Percentiles rank a stretch among this genome's conserved stretches.
Evolutionary conservation across 2,797 vertebrate species (phyloP).

Genomic region (Orientallactaga sibirica): DNA sequence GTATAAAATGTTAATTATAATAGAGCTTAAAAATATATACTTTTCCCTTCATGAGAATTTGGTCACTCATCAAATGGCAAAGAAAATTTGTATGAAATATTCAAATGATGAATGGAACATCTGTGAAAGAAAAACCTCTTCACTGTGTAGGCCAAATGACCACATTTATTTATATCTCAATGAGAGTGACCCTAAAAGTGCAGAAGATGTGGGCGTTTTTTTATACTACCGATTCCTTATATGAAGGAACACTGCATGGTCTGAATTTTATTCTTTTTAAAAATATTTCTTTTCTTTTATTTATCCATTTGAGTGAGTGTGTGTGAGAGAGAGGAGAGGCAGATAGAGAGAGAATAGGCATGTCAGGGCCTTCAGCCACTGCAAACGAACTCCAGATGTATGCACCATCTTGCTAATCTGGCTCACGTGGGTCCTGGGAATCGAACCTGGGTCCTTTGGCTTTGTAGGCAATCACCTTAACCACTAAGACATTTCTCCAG

Average conservation of each 20-base stretch:
- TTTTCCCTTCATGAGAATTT: conserved; percentile 84
- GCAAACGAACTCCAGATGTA: no score
- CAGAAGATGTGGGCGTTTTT: conserved; percentile 87
- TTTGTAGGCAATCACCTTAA: no score
- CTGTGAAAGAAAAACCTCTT: conserved; percentile 88
- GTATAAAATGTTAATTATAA: conserved; percentile 84
- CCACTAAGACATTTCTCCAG: no score
- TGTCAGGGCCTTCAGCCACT: no score
- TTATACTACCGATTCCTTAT: conserved; percentile 86
- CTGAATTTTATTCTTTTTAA: conserved; percentile 87
- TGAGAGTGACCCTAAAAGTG: conserved; percentile 89
- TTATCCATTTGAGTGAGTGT: no score
- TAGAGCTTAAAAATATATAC: conserved; percentile 70
- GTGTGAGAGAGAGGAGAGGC: no score
- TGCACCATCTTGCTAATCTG: no score
- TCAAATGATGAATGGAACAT: conserved; percentile 87
- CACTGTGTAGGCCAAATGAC: conserved; percentile 88
- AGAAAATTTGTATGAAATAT: conserved; percentile 84
- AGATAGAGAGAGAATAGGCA: no score
- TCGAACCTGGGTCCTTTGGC: no score
- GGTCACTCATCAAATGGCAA: conserved; percentile 80
- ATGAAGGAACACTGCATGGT: conserved; percentile 89
- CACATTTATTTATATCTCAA: conserved; percentile 92
- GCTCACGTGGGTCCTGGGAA: no score
- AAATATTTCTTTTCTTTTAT: no score